Evolutionary conservation across 1,140 invertebrate species (phyloP), one percentile per base, ranked within the genome.

Genomic region (Probaryconus sp.): DNA sequence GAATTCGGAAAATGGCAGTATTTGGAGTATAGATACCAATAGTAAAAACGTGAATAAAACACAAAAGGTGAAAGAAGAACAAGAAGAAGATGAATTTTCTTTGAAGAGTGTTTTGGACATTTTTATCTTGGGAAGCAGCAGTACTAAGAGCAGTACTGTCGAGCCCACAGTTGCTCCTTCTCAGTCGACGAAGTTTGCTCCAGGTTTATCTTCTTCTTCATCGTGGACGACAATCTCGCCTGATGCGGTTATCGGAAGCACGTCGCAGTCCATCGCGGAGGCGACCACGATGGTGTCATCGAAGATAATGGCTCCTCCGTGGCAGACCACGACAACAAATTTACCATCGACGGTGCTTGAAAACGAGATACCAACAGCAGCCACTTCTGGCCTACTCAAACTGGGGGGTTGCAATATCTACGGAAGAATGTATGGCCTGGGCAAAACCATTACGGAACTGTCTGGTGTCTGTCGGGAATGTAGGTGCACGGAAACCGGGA

Each of bases 351-450:
- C 55, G 42, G 56, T 47, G 6, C 61, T 63, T 11, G 40, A 83
- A 64, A 55, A 68, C 76, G 40, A 72, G 38, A 70, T 76, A 56
- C 65, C 60, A 10, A 63, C 45, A 55, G 31, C 75, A 13, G 30
- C 58, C 37, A 65, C 60, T n/a, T n/a, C n/a, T 13, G 90, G 90
- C 18, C 75, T 93, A 24, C 85, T 96, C 13, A 95, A 95, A 83
- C 81, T 96, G 63, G 94, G 94, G 5, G 95, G 95, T 1, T 97
- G 96, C 80, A 97, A 97, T 87, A 96, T 97, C 75, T 97, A 96
- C 79, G 95, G 96, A 1, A 90, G 92, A 71, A 96, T 96, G 93
- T 96, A 97, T 83, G 90, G 92, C 3, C 93, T 96, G 1, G 94
- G 94, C 2, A 90, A 92, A 80, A 94, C 95, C 72, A 96, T 97